Evolutionary conservation across 2,797 vertebrate genomes (phyloP), one percentile per base, ranked within the genome.

Genomic region (Pteropus rufus): DNA sequence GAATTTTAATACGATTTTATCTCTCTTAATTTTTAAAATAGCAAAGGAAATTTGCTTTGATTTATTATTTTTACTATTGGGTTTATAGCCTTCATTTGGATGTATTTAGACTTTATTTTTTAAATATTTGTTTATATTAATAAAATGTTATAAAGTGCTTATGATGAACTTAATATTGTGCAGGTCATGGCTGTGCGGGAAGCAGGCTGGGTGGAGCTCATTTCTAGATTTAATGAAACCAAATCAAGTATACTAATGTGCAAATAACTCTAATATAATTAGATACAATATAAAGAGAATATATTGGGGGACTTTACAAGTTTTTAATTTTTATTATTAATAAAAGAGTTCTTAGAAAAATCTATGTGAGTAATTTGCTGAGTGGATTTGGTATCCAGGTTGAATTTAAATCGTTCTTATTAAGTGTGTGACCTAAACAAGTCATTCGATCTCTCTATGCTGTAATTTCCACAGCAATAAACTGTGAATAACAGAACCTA

Each of bases 321-420:
- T 93, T 85, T 91, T 58, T 49, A 62, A 56, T 7, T 82, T 80
- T 79, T 84, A 86, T 54, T 87, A 34, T 79, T 86, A 95, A 82
- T 41, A 73, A 67, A 54, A 82, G 0, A 1, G 4, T 83, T 49
- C 58, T 91, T 65, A 92, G 31, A 67, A 92, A 86, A 84, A 86
- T 29, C 18, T 11, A 65, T 79, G 60, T 77, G 82, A 26, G 39
- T 75, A 86, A 4, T 80, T 85, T 69, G 10, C 15, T 64, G 44
- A 73, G 24, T 96, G 2, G 8, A 24, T 62, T 82, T 86, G 21
- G 12, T 85, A 60, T 92, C 86, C 34, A 80, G 83, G 58, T 7
- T 16, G 5, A 93, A 76, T 93, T 82, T 79, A 89, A 89, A 62
- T 34, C 36, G 9, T 77, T 85, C 24, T 73, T 94, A 90, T 7